phyloP scores from a whole-genome alignment of 1,140 invertebrate genomes.

The Drosophila pallidifrons region DNA sequence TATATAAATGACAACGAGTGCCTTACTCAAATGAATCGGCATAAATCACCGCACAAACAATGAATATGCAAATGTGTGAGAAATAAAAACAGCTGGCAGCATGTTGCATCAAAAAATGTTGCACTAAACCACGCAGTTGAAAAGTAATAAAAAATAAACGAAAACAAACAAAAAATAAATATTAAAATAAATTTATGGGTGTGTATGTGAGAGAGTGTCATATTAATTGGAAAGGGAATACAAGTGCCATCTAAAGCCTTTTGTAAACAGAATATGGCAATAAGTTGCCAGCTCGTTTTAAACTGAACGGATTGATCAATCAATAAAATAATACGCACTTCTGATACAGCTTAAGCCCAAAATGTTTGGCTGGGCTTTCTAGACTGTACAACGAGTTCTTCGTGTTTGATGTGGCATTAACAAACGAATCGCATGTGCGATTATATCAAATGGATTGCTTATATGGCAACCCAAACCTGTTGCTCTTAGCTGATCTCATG shows the following conservation, averaged over 20 bases:
- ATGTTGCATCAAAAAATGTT: constrained; percentile 7
- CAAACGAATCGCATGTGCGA: neutral
- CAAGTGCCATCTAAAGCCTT: neutral
- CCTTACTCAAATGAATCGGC: constrained; percentile 18
- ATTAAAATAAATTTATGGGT: neutral
- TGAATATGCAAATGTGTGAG: constrained; percentile 59
- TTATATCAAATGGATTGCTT: constrained; percentile 31
- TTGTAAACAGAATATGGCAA: neutral
- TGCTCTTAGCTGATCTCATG: constrained; percentile 56
- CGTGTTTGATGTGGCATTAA: neutral
- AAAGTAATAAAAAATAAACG: neutral
- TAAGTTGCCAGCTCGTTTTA: neutral
- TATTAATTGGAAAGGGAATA: neutral
- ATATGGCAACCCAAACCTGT: constrained; percentile 41
- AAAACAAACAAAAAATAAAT: neutral
- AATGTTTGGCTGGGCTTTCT: neutral
- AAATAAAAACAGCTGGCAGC: constrained; percentile 15
- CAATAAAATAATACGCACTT: neutral
- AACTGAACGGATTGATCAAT: neutral
- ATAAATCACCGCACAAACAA: constrained; percentile 55
- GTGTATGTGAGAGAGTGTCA: too few relatives aligned
- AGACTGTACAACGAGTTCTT: constrained; percentile 3
- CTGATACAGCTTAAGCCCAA: neutral
- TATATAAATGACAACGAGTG: constrained; percentile 47
- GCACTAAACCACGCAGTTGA: neutral